Evolutionary conservation across 64 coral and sea anemone species (phyloP).

Genomic region (Cladopsammia gracilis): DNA sequence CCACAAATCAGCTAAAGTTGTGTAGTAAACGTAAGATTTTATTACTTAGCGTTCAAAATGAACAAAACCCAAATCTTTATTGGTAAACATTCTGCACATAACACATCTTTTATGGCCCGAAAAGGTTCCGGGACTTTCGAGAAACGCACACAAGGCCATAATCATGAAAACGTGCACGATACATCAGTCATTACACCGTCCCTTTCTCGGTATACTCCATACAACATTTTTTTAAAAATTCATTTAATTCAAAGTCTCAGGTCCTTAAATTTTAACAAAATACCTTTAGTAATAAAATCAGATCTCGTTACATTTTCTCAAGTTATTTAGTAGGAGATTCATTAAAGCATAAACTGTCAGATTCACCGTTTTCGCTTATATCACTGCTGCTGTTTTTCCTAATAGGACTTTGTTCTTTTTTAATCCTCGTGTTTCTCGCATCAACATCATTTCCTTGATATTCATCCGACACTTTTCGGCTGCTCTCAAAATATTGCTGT

Average conservation of each 20-base stretch:
- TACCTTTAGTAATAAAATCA: too few relatives aligned
- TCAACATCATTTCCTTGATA: background rate
- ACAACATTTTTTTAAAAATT: background rate
- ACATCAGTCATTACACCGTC: too few relatives aligned
- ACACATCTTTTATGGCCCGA: too few relatives aligned
- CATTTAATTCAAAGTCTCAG: background rate
- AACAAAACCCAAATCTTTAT: too few relatives aligned
- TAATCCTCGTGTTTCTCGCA: background rate
- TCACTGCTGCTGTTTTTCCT: conserved; percentile 15
- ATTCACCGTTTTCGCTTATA: conserved; percentile 6
- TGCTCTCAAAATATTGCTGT: conserved; percentile 27
- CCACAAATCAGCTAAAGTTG: too few relatives aligned
- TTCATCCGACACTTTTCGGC: background rate
- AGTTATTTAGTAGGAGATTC: background rate
- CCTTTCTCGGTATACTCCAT: too few relatives aligned
- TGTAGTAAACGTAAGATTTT: too few relatives aligned
- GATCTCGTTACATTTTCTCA: background rate
- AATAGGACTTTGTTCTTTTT: background rate
- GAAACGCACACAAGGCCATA: too few relatives aligned
- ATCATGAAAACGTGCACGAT: too few relatives aligned
- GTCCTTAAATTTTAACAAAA: background rate
- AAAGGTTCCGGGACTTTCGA: too few relatives aligned
- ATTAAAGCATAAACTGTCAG: background rate
- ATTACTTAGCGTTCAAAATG: too few relatives aligned
- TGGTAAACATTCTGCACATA: too few relatives aligned